Percentiles rank a stretch among this genome's conserved stretches.
These are phyloP conservation scores for Leptinotarsa undecemlineata DNA, from an alignment of 1,140 invertebrate species.

Conservation along the genomic window DNA sequence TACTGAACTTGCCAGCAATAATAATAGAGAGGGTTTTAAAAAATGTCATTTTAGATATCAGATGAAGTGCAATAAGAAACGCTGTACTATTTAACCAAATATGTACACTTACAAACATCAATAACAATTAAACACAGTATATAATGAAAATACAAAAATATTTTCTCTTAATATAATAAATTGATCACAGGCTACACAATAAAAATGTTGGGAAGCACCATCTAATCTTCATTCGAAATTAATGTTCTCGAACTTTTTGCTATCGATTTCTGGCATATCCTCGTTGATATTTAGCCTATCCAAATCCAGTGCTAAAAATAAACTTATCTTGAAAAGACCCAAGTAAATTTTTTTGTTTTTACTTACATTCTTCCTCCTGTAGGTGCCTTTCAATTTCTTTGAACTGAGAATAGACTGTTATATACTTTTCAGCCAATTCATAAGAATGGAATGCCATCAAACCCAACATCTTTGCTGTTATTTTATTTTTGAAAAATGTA, in stretches of 20 bases:
- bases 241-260: constrained; percentile 19
- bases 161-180: background rate
- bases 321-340: background rate
- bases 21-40: no score
- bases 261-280: constrained; percentile 18
- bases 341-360: background rate
- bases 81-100: background rate
- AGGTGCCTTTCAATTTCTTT: constrained; percentile 37
- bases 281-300: constrained; percentile 13
- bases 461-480: constrained; percentile 35
- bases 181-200: background rate
- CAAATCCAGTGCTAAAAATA: background rate
- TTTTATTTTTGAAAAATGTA: constrained; percentile 33
- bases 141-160: background rate
- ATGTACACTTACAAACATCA: background rate
- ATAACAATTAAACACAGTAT: background rate
- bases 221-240: background rate
- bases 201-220: background rate
- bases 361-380: constrained; percentile 21
- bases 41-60: no score
- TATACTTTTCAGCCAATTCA: constrained; percentile 42
- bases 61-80: no score
- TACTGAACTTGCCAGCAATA: background rate
- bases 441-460: constrained; percentile 39
- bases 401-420: constrained; percentile 36